Percentiles rank a stretch among this genome's conserved stretches.
Evolutionary conservation across 2,888 invertebrate species (phyloP).

Genomic region (Callyntrura sp.): DNA sequence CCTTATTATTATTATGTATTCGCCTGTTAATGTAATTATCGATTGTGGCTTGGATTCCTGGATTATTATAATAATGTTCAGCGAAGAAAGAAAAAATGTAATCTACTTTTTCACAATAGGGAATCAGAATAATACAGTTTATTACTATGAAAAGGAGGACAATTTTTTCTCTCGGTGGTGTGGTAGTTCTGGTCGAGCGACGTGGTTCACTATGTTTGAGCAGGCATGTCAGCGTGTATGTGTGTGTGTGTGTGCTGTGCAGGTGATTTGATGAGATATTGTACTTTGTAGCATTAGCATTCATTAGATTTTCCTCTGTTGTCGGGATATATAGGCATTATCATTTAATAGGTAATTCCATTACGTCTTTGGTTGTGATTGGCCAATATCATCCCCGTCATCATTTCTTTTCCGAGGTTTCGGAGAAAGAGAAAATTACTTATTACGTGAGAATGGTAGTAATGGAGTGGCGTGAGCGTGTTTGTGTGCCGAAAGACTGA

Average conservation of each 20-base stretch:
- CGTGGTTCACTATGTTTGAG: neutral
- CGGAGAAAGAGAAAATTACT: constrained; percentile 26
- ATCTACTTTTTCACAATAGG: constrained; percentile 45
- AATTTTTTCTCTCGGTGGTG: neutral
- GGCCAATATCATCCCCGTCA: constrained; percentile 7
- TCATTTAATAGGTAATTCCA: constrained; percentile 54
- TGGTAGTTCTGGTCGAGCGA: neutral
- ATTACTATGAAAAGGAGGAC: neutral
- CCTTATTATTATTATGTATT: constrained; percentile 16
- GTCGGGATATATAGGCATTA: constrained; percentile 2
- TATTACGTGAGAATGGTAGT: constrained; percentile 8
- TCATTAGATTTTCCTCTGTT: constrained; percentile 32
- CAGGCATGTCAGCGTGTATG: neutral
- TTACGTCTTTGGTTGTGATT: constrained; percentile 52
- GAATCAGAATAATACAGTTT: constrained; percentile 3
- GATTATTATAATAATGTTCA: constrained; percentile 37
- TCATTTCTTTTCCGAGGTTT: neutral
- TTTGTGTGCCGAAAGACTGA: neutral
- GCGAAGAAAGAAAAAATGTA: constrained; percentile 21
- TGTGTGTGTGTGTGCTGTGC: neutral
- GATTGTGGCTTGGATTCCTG: constrained; percentile 54
- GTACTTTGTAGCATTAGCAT: neutral
- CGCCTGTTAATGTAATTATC: constrained; percentile 60
- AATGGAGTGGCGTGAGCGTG: neutral
- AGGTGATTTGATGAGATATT: constrained; percentile 39